A percentile compares a stretch with the other conserved stretches of the same genome.
These are phyloP conservation scores for Thunnus maccoyii DNA, from an alignment of 2,113 vertebrate genomes.

Conservation along the genomic window DNA sequence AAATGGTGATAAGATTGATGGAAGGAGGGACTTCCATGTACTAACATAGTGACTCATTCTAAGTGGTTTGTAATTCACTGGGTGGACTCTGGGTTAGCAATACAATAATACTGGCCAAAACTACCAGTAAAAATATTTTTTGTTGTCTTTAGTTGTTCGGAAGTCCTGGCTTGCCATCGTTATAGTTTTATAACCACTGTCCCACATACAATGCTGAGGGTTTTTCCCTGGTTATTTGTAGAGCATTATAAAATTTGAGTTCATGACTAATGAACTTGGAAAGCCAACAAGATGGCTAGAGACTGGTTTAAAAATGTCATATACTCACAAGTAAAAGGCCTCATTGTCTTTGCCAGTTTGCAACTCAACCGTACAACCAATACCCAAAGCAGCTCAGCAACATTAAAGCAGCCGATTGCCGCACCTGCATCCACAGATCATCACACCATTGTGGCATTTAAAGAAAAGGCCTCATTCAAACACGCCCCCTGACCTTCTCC, in stretches of 20 bases:
- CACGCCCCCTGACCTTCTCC: conserved; percentile 92
- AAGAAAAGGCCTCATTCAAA: conserved; percentile 90
- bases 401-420: conserved; percentile 89
- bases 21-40: conserved; percentile 32
- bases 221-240: conserved; percentile 62
- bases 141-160: conserved; percentile 41
- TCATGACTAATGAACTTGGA: conserved; percentile 68
- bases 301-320: conserved; percentile 80
- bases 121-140: conserved; percentile 57
- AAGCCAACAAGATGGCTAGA: conserved; percentile 43
- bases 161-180: conserved; percentile 46
- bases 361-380: conserved; percentile 82
- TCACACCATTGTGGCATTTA: conserved; percentile 93
- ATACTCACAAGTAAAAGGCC: conserved; percentile 86
- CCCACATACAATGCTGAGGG: conserved; percentile 49
- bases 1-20: conserved; percentile 51
- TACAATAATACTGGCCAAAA: conserved; percentile 54
- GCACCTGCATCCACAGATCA: conserved; percentile 96
- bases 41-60: conserved; percentile 53
- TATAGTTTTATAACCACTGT: conserved; percentile 43
- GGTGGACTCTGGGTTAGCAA: conserved; percentile 58
- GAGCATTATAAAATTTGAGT: conserved; percentile 54
- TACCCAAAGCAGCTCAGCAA: conserved; percentile 86
- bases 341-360: conserved; percentile 86
- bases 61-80: conserved; percentile 59